Evolutionary conservation across 2,113 vertebrate genomes (phyloP).

Genomic region (Solenodon paradoxus): DNA sequence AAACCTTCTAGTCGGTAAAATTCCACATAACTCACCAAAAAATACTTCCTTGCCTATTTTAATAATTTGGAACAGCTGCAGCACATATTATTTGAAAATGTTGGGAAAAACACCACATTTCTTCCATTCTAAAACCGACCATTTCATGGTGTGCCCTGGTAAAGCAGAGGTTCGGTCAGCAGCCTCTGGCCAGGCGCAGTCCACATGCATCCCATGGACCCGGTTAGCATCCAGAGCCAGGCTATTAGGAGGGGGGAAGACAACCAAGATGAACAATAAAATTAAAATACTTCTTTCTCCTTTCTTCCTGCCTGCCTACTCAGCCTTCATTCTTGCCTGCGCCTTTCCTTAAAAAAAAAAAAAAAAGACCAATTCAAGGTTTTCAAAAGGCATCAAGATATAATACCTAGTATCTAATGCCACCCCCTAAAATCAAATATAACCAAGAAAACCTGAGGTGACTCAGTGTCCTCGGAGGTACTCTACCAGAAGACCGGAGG

Average conservation of each 20-base stretch:
- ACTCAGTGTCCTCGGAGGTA: background rate
- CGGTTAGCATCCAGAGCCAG: too few species aligned
- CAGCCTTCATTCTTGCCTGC: too few species aligned
- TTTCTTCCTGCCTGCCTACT: too few species aligned
- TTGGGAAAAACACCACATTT: background rate
- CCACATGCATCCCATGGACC: too few species aligned
- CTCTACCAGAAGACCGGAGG: background rate
- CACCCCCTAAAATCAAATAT: background rate
- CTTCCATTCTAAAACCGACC: background rate
- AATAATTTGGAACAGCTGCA: slow-evolving; percentile 51
- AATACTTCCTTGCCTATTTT: slow-evolving; percentile 20
- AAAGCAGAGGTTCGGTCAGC: too few species aligned
- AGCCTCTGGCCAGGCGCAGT: too few species aligned
- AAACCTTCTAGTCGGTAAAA: background rate
- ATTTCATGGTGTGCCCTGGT: too few species aligned
- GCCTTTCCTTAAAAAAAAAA: too few species aligned
- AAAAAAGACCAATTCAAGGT: background rate
- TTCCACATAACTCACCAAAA: slow-evolving; percentile 46
- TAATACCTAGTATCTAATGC: background rate
- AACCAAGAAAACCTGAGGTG: background rate
- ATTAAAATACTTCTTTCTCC: too few species aligned
- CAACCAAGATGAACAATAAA: too few species aligned
- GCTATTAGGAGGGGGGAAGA: too few species aligned
- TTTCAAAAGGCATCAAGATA: background rate
- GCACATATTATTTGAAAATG: background rate